A percentile compares a stretch with the other conserved stretches of the same genome.
Conservation (phyloP, 2,113 vertebrate genomes). For the human (Homo sapiens) region GRCh38 chr4:113030001-113030500, state of each 20-base stretch:
- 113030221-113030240: not conserved
- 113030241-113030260: not conserved
- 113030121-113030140: not conserved
- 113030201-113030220: not conserved
- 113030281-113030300: not conserved
- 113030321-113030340: not conserved
- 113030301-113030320: not conserved
- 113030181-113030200: not conserved
- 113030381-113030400: not conserved
- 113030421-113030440: not conserved
- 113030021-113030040: not conserved
- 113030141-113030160: not conserved
- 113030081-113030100: not conserved
- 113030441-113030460: not conserved
- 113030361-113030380: not conserved
- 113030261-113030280: not conserved
- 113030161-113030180: not conserved
- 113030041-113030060: not conserved
- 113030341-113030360: not conserved
- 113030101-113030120: not conserved
- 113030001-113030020: slow-evolving; percentile 7
- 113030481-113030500: slow-evolving; percentile 1
- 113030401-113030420: not conserved
- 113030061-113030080: not conserved
- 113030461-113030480: not conserved